phyloP scores from a whole-genome alignment of 1,140 invertebrate species.

The Bombus sibiricus region DNA sequence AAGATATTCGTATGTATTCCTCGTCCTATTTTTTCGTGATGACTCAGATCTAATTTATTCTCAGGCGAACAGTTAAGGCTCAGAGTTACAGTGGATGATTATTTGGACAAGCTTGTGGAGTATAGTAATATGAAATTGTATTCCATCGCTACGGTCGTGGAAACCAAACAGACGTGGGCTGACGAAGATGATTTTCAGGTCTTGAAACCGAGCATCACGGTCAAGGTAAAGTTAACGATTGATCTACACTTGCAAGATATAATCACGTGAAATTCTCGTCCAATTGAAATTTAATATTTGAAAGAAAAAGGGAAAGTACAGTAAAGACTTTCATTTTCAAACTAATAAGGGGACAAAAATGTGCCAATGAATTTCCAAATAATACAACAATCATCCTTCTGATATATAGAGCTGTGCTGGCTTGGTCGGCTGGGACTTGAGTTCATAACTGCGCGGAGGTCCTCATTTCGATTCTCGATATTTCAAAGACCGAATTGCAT shows the following conservation, averaged over 20 bases:
- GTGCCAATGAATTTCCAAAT: no score
- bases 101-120: constrained; percentile 88
- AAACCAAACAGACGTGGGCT: constrained; percentile 89
- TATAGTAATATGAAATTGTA: constrained; percentile 90
- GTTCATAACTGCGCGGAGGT: no score
- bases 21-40: neutral
- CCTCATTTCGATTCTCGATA: no score
- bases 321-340: no score
- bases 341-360: no score
- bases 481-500: no score
- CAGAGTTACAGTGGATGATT: constrained; percentile 85
- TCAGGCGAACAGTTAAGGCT: constrained; percentile 86
- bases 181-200: constrained; percentile 90
- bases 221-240: constrained; percentile 82
- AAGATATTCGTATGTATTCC: neutral
- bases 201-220: constrained; percentile 86
- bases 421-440: no score
- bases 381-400: no score
- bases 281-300: neutral
- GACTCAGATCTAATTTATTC: neutral
- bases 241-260: neutral
- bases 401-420: no score
- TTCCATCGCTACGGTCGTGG: constrained; percentile 87
- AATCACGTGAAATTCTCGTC: neutral
- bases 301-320: no score